A percentile compares a stretch with the other conserved stretches of the same genome.
Conservation (phyloP, 2,113 vertebrate species). For the Urocolius indicus region DNA sequence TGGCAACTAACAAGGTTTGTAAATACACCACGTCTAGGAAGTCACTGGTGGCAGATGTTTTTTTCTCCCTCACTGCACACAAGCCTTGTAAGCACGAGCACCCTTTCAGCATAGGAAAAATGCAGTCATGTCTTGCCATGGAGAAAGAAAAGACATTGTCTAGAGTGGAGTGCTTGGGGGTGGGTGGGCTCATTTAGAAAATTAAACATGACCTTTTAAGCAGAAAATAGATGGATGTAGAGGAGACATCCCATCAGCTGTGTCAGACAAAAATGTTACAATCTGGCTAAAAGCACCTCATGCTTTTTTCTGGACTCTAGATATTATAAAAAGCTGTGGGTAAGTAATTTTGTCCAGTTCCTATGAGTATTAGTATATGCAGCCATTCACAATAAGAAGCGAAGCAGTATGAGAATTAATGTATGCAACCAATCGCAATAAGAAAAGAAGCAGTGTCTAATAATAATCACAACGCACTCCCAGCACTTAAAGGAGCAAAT, state of each 20-base stretch:
- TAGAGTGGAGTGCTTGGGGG: background rate
- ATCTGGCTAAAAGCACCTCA: conserved; percentile 19
- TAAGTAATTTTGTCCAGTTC: background rate
- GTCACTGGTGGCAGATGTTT: conserved; percentile 69
- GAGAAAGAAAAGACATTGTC: conserved; percentile 8
- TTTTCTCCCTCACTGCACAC: conserved; percentile 70
- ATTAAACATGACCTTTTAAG: conserved; percentile 50
- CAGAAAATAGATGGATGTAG: conserved; percentile 30
- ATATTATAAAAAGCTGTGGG: background rate
- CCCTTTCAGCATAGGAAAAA: conserved; percentile 43
- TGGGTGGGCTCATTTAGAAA: conserved; percentile 21
- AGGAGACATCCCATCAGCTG: background rate
- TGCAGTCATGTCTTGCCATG: background rate
- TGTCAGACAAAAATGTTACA: conserved; percentile 27
- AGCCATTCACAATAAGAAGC: background rate
- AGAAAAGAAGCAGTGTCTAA: background rate
- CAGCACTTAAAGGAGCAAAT: conserved; percentile 12
- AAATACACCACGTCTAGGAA: conserved; percentile 68
- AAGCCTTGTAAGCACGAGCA: conserved; percentile 44
- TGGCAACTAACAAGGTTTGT: conserved; percentile 72
- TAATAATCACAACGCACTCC: background rate
- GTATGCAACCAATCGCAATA: background rate
- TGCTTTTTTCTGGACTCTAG: background rate
- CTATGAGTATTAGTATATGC: background rate
- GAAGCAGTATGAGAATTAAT: background rate